Evolutionary conservation across 2,113 vertebrate genomes (phyloP).

Genomic region (Corythoichthys intestinalis): DNA sequence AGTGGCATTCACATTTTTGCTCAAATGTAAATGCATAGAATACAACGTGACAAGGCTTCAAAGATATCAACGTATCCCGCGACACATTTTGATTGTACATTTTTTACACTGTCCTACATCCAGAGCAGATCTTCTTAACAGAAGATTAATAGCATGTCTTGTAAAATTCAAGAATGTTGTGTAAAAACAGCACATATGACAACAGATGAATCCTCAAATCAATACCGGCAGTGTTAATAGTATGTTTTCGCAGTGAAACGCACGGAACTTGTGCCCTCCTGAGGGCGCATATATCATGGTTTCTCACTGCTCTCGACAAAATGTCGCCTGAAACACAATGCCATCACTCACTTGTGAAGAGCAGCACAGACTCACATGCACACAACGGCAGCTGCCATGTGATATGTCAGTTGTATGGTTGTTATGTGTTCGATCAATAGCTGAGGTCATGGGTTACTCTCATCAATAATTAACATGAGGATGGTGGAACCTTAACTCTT

Average conservation of each 20-base stretch:
- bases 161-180: background rate
- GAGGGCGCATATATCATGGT: constrained; percentile 9
- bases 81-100: too few species aligned
- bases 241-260: constrained; percentile 14
- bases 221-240: constrained; percentile 28
- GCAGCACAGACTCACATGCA: background rate
- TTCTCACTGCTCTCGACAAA: constrained; percentile 10
- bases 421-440: constrained; percentile 61
- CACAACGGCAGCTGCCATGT: constrained; percentile 32
- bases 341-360: constrained; percentile 26
- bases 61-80: too few species aligned
- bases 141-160: too few species aligned
- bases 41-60: too few species aligned
- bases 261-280: constrained; percentile 18
- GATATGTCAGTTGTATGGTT: constrained; percentile 41
- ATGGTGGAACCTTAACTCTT: constrained; percentile 4
- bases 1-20: too few species aligned
- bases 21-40: too few species aligned
- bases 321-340: constrained; percentile 29
- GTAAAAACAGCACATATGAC: background rate
- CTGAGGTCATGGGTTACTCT: constrained; percentile 46
- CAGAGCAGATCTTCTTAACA: too few species aligned
- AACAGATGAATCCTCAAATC: constrained; percentile 34
- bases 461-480: constrained; percentile 57
- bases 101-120: too few species aligned